A percentile compares a stretch with the other conserved stretches of the same genome.
phyloP scores from a whole-genome alignment of 1,140 invertebrate species.

The Littorina saxatilis region DNA sequence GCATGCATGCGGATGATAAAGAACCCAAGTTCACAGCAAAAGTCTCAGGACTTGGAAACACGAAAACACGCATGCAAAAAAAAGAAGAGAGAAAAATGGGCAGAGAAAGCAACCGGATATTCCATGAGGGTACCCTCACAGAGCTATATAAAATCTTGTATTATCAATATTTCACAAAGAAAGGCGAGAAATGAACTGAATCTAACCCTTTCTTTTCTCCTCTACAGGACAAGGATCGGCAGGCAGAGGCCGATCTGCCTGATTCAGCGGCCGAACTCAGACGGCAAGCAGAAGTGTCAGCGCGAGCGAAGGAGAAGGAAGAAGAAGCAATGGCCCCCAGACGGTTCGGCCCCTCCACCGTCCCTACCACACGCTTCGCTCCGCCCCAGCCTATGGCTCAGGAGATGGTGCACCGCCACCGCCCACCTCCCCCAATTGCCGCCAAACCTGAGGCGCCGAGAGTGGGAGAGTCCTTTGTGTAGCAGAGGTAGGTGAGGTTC shows the following conservation, averaged over 20 bases:
- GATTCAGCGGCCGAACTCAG: constrained; percentile 33
- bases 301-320: constrained; percentile 33
- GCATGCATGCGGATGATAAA: too few species aligned
- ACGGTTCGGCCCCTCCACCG: neutral
- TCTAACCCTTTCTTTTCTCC: too few species aligned
- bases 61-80: too few species aligned
- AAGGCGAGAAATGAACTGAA: too few species aligned
- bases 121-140: too few species aligned
- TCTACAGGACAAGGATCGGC: constrained; percentile 23
- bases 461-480: constrained; percentile 44
- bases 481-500: neutral
- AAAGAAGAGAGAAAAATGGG: too few species aligned
- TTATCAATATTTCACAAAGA: too few species aligned
- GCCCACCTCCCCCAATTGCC: neutral
- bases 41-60: too few species aligned
- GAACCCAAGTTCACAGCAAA: too few species aligned
- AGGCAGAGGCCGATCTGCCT: constrained; percentile 1
- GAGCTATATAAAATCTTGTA: too few species aligned
- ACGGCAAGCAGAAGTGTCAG: constrained; percentile 9
- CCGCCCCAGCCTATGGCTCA: neutral
- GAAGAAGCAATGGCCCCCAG: neutral
- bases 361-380: constrained; percentile 6
- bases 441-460: constrained; percentile 4
- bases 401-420: too few species aligned
- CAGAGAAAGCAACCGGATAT: too few species aligned